phyloP scores from a whole-genome alignment of 2,797 vertebrate species.

The Pseudotriccus pelzelni region DNA sequence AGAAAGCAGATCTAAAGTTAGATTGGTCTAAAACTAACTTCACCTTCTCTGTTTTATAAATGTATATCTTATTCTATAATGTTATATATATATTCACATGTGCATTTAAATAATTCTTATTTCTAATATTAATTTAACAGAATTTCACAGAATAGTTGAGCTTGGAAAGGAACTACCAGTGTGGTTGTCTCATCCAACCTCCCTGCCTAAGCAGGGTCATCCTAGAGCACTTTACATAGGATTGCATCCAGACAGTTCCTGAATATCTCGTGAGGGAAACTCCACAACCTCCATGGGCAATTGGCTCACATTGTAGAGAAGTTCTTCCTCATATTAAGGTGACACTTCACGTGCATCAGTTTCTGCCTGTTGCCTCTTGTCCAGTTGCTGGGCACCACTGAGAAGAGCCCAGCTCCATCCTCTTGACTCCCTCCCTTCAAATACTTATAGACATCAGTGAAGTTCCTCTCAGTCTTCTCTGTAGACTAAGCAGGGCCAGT shows the following conservation, averaged over 20 bases:
- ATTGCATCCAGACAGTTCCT: background rate
- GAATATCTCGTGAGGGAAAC: background rate
- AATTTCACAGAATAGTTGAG: background rate
- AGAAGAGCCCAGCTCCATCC: background rate
- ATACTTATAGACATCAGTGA: accelerated
- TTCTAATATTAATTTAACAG: background rate
- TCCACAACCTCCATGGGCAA: background rate
- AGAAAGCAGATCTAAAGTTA: background rate
- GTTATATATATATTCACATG: background rate
- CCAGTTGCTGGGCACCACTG: background rate
- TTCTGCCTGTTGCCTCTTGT: accelerated
- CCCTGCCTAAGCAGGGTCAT: background rate
- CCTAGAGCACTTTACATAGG: background rate
- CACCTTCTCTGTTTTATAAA: background rate
- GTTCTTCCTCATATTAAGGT: background rate
- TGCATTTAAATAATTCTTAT: background rate
- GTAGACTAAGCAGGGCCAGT: background rate
- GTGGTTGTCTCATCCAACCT: background rate
- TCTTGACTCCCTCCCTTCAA: background rate
- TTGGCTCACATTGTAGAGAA: background rate
- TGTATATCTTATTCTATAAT: background rate
- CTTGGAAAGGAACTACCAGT: background rate
- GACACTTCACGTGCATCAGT: background rate
- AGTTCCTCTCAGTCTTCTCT: background rate
- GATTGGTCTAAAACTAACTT: background rate